Conservation (phyloP, 2,797 vertebrate genomes). For the Lindbergichthys nudifrons region DNA sequence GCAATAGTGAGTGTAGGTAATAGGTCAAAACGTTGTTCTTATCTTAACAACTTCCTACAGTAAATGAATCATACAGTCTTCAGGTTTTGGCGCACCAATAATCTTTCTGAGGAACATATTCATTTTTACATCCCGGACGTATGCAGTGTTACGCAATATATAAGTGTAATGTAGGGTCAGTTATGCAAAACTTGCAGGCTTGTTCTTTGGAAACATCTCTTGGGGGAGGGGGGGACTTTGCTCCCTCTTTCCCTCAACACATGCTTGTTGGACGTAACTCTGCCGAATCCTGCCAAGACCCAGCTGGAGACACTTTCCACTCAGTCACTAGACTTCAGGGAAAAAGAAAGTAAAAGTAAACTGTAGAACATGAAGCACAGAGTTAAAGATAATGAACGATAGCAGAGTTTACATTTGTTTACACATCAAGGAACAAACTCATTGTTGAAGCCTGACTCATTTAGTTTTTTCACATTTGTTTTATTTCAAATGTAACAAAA, state of each 20-base stretch:
- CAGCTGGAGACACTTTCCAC: conserved; percentile 52
- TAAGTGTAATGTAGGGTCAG: conserved; percentile 8
- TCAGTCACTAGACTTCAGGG: conserved; percentile 35
- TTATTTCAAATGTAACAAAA: not conserved
- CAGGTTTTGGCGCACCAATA: rapidly evolving
- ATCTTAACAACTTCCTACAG: not conserved
- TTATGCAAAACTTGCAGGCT: not conserved
- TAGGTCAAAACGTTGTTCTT: conserved; percentile 10
- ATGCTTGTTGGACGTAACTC: conserved; percentile 44
- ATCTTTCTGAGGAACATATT: not conserved
- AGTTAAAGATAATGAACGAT: conserved; percentile 18
- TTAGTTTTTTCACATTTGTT: not conserved
- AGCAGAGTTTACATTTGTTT: conserved; percentile 26
- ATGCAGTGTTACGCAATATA: conserved; percentile 27
- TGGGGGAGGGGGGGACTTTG: not conserved
- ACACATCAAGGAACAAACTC: not conserved
- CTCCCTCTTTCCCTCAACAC: conserved; percentile 25
- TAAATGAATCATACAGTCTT: too few species aligned
- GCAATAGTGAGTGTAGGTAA: not conserved
- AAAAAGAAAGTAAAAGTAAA: conserved; percentile 63
- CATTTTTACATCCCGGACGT: not conserved
- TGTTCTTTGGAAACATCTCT: conserved; percentile 52
- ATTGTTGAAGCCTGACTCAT: conserved; percentile 6
- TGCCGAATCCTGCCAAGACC: conserved; percentile 46
- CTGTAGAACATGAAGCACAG: not conserved